Conservation (phyloP, 2,113 vertebrate species). For the Vulpes lagopus region DNA sequence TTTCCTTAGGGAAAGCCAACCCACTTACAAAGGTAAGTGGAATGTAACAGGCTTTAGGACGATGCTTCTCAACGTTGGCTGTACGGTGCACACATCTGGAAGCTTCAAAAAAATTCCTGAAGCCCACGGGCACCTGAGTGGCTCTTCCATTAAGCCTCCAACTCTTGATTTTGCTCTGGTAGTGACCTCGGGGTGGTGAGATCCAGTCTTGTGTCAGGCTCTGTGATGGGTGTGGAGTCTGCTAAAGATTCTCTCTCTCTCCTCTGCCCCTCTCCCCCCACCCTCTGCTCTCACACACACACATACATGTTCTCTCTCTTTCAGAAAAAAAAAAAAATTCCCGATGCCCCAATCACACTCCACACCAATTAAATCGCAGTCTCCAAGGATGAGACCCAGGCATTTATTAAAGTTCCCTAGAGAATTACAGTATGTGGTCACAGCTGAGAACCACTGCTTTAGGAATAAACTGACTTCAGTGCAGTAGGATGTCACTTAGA, state of each 20-base stretch:
- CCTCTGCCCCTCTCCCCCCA: no score
- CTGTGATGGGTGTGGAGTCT: neutral
- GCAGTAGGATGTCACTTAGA: neutral
- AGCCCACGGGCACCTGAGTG: neutral
- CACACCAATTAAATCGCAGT: neutral
- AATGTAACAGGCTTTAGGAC: neutral
- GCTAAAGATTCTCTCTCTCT: neutral
- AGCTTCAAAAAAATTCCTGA: conserved; percentile 18
- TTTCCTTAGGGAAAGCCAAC: neutral
- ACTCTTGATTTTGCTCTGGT: neutral
- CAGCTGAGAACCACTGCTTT: neutral
- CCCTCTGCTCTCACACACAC: neutral
- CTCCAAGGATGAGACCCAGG: neutral
- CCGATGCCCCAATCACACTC: neutral
- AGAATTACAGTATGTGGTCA: neutral
- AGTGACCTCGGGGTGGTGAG: neutral
- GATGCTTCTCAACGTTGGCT: neutral
- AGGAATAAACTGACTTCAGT: neutral
- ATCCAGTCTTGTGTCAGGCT: neutral
- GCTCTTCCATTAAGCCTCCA: neutral
- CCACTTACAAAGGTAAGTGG: neutral
- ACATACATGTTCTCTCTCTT: neutral
- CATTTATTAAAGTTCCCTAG: neutral
- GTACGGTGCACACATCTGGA: neutral
- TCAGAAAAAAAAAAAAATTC: neutral